Conservation (phyloP, 1,140 invertebrate genomes). For the Gonatopus flavifemur region DNA sequence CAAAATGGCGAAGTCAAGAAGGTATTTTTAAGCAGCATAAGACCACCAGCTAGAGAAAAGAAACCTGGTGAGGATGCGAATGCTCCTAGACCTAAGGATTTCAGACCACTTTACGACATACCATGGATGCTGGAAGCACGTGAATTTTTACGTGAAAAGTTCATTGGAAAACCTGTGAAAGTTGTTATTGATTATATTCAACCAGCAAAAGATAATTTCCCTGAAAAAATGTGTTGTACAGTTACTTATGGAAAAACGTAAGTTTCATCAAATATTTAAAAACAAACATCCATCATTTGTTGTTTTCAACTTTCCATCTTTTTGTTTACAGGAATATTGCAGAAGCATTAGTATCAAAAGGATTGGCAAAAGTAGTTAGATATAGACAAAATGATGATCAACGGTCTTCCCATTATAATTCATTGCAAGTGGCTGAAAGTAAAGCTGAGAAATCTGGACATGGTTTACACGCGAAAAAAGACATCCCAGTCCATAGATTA, state of each 20-base stretch:
- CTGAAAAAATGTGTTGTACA: conserved; percentile 95
- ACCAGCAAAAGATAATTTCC: conserved; percentile 87
- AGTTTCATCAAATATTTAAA: conserved; percentile 46
- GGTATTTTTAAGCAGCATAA: conserved; percentile 93
- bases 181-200: conserved; percentile 96
- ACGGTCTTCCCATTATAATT: conserved; percentile 91
- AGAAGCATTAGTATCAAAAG: conserved; percentile 90
- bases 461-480: conserved; percentile 85
- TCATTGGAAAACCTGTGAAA: conserved; percentile 94
- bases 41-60: conserved; percentile 77
- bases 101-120: conserved; percentile 92
- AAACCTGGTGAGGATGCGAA: conserved; percentile 62
- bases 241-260: conserved; percentile 81
- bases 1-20: conserved; percentile 82
- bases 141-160: conserved; percentile 94
- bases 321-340: conserved; percentile 78
- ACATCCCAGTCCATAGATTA: conserved; percentile 78
- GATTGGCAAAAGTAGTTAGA: conserved; percentile 87
- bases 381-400: conserved; percentile 96
- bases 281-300: not conserved
- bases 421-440: conserved; percentile 88
- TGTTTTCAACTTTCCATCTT: not conserved
- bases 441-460: conserved; percentile 86
- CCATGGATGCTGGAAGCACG: conserved; percentile 98
- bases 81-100: conserved; percentile 64